Evolutionary conservation across 1,140 invertebrate species (phyloP), one percentile per base, ranked within the genome.

Genomic region (Bombus consobrinus): DNA sequence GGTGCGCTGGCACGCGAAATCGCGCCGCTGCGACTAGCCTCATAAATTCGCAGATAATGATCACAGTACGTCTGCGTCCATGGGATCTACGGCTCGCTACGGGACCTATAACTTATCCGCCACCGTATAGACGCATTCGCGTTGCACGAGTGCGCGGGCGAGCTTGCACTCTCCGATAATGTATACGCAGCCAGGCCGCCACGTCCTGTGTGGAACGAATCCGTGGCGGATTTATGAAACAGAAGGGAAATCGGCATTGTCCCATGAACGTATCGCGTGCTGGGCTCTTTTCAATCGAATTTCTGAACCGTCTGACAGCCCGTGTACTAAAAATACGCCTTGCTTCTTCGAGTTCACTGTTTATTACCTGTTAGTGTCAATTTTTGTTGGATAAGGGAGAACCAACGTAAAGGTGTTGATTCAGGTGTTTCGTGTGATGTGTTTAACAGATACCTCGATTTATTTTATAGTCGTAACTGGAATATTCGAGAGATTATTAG

Each of bases 11-110:
- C 82, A 87, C 72, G 79, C 76, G 85, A 89, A 83, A 83, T 62
- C 78, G 64, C 57, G 57, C 53, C 76, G 71, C 39, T 37, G 47
- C 47, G 47, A 53, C 47, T 53, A 53, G 47, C 47, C 80, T 93
- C 92, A 94, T 94, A 94, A 94, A 94, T 94, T 93, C 92, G 87
- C 90, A 92, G 94, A 94, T 94, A 94, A 94, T 94, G 94, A 94
- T 94, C 94, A 93, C 93, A 92, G 93, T 94, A 94, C 94, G 94
- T 94, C 94, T 94, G 93, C 89, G 94, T 94, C 93, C 88, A 90
- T 93, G 90, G 92, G 92, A 94, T 94, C 94, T 94, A 94, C 93
- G 90, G 90, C 83, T 88, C 92, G 93, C 94, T 94, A 92, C 93
- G 94, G 94, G 94, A 94, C 90, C 91, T 90, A 94, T 94, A 94